phyloP scores from a whole-genome alignment of 2,888 invertebrate species.

The Drosophila mayaguana region DNA sequence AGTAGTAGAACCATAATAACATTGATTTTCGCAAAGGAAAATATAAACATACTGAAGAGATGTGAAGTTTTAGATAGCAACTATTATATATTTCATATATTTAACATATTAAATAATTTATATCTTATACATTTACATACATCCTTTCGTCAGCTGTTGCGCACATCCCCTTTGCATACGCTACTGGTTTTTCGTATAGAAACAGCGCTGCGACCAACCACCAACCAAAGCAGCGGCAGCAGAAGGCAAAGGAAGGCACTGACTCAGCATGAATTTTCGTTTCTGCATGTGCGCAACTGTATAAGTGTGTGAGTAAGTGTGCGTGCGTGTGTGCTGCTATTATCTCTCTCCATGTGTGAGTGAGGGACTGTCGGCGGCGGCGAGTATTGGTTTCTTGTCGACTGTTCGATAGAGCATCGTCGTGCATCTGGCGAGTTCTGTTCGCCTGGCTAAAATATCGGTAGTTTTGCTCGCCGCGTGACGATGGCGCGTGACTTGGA shows the following conservation, averaged over 20 bases:
- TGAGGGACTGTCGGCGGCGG: conserved; percentile 5
- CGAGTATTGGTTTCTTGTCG: conserved; percentile 44
- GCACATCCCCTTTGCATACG: conserved; percentile 25
- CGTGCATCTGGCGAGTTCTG: conserved; percentile 53
- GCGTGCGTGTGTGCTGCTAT: neutral
- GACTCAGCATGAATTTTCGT: conserved; percentile 57
- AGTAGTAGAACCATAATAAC: neutral
- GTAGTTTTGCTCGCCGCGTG: conserved; percentile 81
- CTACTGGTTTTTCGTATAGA: conserved; percentile 49
- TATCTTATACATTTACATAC: neutral
- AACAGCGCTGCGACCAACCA: conserved; percentile 69
- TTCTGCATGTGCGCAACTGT: conserved; percentile 42
- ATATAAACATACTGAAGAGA: neutral
- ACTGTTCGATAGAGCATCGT: conserved; percentile 56
- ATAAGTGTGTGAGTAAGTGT: conserved; percentile 1
- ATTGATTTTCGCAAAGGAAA: neutral
- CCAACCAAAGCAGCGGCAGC: conserved; percentile 80
- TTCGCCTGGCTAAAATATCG: conserved; percentile 84
- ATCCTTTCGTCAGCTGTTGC: neutral
- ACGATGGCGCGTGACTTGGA: conserved; percentile 63
- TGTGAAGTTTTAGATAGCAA: too few relatives aligned
- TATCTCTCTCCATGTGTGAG: conserved; percentile 5
- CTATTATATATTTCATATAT: neutral
- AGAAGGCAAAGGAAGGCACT: conserved; percentile 57
- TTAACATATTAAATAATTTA: neutral